These are phyloP conservation scores for Resseliella maxima DNA, from an alignment of 2,888 invertebrate genomes.

Conservation along the genomic window DNA sequence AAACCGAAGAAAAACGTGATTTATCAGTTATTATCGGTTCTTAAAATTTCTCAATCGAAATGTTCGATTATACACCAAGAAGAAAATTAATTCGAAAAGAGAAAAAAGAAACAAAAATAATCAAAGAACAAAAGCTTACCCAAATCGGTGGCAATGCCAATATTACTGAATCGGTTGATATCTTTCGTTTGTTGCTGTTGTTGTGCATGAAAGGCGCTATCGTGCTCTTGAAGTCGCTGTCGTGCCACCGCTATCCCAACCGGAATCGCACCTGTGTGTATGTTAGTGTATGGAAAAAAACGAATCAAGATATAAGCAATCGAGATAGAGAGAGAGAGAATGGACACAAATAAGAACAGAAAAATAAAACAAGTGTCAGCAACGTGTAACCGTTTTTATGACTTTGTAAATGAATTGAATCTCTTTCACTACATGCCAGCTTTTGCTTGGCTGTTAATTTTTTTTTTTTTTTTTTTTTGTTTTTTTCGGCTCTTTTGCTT, in stretches of 20 bases:
- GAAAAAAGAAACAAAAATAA: neutral
- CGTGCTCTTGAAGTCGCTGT: slow-evolving; percentile 73
- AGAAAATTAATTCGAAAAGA: neutral
- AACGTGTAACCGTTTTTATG: neutral
- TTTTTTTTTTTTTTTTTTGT: neutral
- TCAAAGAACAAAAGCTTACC: slow-evolving; percentile 62
- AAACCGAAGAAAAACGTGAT: too few relatives aligned
- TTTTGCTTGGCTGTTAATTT: neutral
- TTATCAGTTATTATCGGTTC: neutral
- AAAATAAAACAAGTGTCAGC: neutral
- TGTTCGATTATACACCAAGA: neutral
- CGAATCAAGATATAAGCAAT: neutral
- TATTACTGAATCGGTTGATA: slow-evolving; percentile 66
- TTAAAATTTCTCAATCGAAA: neutral
- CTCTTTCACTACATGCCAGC: too few relatives aligned
- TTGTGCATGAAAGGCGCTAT: too few relatives aligned
- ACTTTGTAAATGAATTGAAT: neutral
- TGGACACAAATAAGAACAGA: neutral
- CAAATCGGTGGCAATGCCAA: slow-evolving; percentile 67
- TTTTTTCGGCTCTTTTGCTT: neutral
- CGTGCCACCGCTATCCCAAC: slow-evolving; percentile 87
- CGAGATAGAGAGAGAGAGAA: too few relatives aligned
- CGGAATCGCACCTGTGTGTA: slow-evolving; percentile 76
- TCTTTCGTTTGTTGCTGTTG: slow-evolving; percentile 64
- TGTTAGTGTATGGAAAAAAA: slow-evolving; percentile 17